Percentiles rank a stretch among this genome's conserved stretches.
Evolutionary conservation across 2,113 vertebrate species (phyloP).

Genomic region (Boulengeromyrus knoepffleri): DNA sequence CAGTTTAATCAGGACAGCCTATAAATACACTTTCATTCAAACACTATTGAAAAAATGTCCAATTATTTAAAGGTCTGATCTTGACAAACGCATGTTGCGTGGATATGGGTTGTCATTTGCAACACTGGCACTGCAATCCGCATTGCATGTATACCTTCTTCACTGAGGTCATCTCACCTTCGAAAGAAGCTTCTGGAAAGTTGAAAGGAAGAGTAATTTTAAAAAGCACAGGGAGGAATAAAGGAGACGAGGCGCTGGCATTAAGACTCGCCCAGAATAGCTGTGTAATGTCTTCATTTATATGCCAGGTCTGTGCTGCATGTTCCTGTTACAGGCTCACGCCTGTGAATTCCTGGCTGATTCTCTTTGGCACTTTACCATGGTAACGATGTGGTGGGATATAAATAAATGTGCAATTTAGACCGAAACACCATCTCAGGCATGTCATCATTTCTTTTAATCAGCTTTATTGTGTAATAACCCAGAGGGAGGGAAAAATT

Average conservation of each 20-base stretch:
- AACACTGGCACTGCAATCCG: background rate
- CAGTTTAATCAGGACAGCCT: background rate
- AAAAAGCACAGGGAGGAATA: background rate
- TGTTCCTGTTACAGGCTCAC: background rate
- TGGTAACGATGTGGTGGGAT: background rate
- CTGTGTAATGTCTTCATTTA: background rate
- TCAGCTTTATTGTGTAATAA: constrained; percentile 2
- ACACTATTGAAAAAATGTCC: background rate
- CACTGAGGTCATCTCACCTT: background rate
- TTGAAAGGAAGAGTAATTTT: background rate
- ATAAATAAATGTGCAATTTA: constrained; percentile 7
- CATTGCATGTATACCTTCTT: background rate
- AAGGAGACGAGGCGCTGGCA: background rate
- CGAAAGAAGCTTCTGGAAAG: background rate
- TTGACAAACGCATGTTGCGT: background rate
- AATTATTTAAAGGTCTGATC: background rate
- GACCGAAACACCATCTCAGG: background rate
- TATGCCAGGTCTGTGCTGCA: background rate
- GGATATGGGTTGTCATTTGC: background rate
- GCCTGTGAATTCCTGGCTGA: background rate
- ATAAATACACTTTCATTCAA: background rate
- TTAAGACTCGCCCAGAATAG: background rate
- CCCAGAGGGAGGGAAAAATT: background rate
- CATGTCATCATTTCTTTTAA: constrained; percentile 1
- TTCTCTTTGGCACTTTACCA: background rate